Conservation (phyloP, 2,888 invertebrate genomes). For the Zaprionus obscuricornis region DNA sequence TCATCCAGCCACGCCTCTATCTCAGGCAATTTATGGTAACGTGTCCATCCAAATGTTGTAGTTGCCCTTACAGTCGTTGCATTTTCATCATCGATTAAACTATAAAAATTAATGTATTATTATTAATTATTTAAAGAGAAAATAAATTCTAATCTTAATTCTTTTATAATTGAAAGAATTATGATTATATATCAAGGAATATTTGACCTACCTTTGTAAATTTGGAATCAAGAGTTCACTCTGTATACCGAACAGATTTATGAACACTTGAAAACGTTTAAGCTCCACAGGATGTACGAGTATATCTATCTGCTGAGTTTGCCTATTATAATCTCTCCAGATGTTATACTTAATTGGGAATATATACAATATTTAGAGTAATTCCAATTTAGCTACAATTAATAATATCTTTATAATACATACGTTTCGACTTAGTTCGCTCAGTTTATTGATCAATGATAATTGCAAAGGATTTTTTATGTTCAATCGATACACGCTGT, state of each 20-base stretch:
- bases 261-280: constrained; percentile 83
- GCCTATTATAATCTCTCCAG: constrained; percentile 80
- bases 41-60: constrained; percentile 84
- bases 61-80: constrained; percentile 53
- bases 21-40: constrained; percentile 85
- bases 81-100: constrained; percentile 82
- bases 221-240: constrained; percentile 85
- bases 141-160: not conserved
- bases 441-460: constrained; percentile 72
- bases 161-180: constrained; percentile 5
- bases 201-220: constrained; percentile 84
- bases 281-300: constrained; percentile 86
- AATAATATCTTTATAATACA: too few relatives aligned
- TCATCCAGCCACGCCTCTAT: constrained; percentile 85
- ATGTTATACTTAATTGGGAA: constrained; percentile 66
- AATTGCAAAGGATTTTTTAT: constrained; percentile 85
- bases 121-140: constrained; percentile 4
- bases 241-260: constrained; percentile 82
- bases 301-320: constrained; percentile 83
- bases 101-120: constrained; percentile 61
- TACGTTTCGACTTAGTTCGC: constrained; percentile 38
- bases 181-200: too few relatives aligned
- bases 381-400: not conserved
- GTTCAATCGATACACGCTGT: constrained; percentile 76
- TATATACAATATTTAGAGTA: too few relatives aligned